Evolutionary conservation across 1,140 invertebrate genomes (phyloP).

Genomic region (Mercenaria mercenaria): DNA sequence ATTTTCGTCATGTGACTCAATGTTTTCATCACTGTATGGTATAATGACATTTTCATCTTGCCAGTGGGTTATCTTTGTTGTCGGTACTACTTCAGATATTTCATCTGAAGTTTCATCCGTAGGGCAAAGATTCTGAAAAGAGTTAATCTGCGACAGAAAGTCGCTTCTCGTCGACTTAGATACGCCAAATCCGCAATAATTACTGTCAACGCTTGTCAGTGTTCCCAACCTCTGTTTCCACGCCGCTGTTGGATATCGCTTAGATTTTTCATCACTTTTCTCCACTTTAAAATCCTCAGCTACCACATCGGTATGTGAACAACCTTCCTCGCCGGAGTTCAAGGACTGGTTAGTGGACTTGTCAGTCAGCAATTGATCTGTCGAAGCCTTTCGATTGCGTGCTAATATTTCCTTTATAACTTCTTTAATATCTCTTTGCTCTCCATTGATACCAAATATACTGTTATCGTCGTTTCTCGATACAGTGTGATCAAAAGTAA

Average conservation of each 20-base stretch:
- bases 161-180: constrained; percentile 32
- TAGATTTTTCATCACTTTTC: not conserved
- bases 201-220: constrained; percentile 47
- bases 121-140: constrained; percentile 43
- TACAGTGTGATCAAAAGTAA: constrained; percentile 5
- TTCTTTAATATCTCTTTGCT: not conserved
- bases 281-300: not conserved
- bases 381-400: not conserved
- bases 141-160: constrained; percentile 23
- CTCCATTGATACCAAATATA: not conserved
- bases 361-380: not conserved
- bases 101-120: not conserved
- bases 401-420: not conserved
- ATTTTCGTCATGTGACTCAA: not conserved
- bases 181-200: constrained; percentile 48
- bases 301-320: not conserved
- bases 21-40: constrained; percentile 4
- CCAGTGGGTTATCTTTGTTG: constrained; percentile 28
- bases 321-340: not conserved
- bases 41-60: constrained; percentile 20
- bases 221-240: not conserved
- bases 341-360: not conserved
- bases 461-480: not conserved
- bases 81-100: not conserved
- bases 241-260: not conserved